Base-by-base conservation (phyloP, 2,888 invertebrate species). In the Pterostichus niger region DNA sequence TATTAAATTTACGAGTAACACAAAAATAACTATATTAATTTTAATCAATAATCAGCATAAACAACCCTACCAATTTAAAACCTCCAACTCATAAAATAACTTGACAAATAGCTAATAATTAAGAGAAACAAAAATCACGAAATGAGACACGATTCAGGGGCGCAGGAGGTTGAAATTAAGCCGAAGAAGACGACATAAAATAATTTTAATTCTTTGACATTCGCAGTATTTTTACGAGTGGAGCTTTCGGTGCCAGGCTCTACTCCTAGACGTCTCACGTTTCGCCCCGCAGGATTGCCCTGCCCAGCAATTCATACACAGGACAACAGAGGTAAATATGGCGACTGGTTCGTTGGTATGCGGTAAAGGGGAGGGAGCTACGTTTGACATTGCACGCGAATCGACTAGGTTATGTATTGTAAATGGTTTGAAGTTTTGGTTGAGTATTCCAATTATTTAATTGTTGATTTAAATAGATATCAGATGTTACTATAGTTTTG, bases 121-220 rank as follows among this genome's bases (percentile, higher is more conserved):
- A 75, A 31, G 33, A 75, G 75, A 49, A 75, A 75, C 33, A 49
- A 75, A 75, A 49, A 75, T 75, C 49, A 75, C 75, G 75, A 49
- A 75, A 64, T 64, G 33, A 31, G 40, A 5, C 40, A 40, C 40
- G 40, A 40, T 6, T 5, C 0, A 6, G 64, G 64, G 35, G 11
- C 17, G 6, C 11, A 11, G 11, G 11, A 4, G 35, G 35, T 31
- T 35, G 35, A 71, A 71, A 71, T 71, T 44, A 71, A 71, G 44
- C 68, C 68, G 44, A 44, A 71, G 64, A 80, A 80, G 80, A 81
- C 71, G 56, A 81, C 81, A 73, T 81, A 81, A 81, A 81, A 81
- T 81, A 81, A 81, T 81, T 81, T 81, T 54, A 81, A 81, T 81
- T 81, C 81, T 81, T 81, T 81, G 81, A 81, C 81, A 81, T 81